Base-by-base conservation (phyloP, 1,140 invertebrate genomes). In the Drosophila arizonae region DNA sequence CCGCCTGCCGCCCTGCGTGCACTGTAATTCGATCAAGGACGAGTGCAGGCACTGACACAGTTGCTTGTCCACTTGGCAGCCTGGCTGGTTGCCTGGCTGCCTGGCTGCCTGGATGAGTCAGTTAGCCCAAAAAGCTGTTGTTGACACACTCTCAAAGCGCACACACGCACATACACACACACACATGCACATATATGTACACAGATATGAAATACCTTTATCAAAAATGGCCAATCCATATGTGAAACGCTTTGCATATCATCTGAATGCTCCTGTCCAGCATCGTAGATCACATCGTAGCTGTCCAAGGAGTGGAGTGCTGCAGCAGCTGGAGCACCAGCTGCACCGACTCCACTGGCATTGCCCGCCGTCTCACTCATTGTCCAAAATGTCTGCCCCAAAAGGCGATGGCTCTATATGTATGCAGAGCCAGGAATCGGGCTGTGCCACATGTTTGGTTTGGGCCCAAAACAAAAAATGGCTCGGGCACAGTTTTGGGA, bases 141-240 rank as follows among this genome's bases (percentile, higher is more conserved):
- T 82, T 84, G 81, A 79, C 77, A 79, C 62, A 85, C 36, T 39
- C 36, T 6, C 43, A 84, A 79, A 79, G 62, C 62, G 13, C 21
- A 41, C 28, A 70, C 65, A 76, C 75, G 6, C 10, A 26, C 30
- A 36, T 50, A 54, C 6, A 24, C 10, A 9, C 39, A 6, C 17
- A 26, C 48, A 41, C 8, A 56, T 4, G 21, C 3, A 21, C 10
- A 11, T 10, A 17, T 21, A 33, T 50, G 1, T 50, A 45, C 39
- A 43, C 58, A 43, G 71, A 36, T 43, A 43, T 36, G 51, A 90
- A 77, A 62, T 55, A 91, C 90, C 86, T 91, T 91, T 62, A 91
- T 91, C 50, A 91, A 72, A 39, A 91, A 91, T n/a, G 90, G 90
- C 90, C 89, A 91, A 56, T 91, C 90, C 70, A 91, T 56, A 15